Evolutionary conservation across 2,797 vertebrate genomes (phyloP).

Genomic region (Intellagama lesueurii): DNA sequence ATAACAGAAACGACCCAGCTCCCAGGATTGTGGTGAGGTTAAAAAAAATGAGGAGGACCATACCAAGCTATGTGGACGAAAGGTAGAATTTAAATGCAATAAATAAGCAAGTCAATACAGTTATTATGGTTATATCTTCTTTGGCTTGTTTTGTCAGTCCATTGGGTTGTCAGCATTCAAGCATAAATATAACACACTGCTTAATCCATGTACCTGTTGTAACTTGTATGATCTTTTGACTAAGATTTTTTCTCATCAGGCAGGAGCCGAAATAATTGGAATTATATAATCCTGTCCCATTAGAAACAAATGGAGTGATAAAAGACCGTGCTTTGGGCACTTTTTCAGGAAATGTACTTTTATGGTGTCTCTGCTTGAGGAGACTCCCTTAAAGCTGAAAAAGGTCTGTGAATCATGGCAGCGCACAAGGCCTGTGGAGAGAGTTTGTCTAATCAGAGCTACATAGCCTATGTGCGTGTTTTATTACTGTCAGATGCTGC

Average conservation of each 20-base stretch:
- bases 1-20: not conserved
- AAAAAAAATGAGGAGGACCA: not conserved
- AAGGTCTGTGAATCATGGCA: slow-evolving; percentile 62
- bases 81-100: not conserved
- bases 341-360: slow-evolving; percentile 2
- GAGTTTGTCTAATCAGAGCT: slow-evolving; percentile 51
- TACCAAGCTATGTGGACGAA: not conserved
- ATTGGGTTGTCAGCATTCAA: not conserved
- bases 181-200: not conserved
- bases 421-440: slow-evolving; percentile 56
- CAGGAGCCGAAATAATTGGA: not conserved
- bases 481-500: not conserved
- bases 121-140: not conserved
- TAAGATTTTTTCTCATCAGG: too few species aligned
- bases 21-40: not conserved
- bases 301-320: not conserved
- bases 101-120: not conserved
- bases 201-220: not conserved
- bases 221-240: too few species aligned
- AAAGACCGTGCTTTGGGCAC: not conserved
- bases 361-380: not conserved
- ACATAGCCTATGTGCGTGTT: not conserved
- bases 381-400: slow-evolving; percentile 38
- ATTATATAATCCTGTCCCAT: not conserved
- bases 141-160: not conserved